Percentiles rank a stretch among this genome's conserved stretches.
Evolutionary conservation across 1,140 invertebrate species (phyloP).

Genomic region (Argopecten irradians): DNA sequence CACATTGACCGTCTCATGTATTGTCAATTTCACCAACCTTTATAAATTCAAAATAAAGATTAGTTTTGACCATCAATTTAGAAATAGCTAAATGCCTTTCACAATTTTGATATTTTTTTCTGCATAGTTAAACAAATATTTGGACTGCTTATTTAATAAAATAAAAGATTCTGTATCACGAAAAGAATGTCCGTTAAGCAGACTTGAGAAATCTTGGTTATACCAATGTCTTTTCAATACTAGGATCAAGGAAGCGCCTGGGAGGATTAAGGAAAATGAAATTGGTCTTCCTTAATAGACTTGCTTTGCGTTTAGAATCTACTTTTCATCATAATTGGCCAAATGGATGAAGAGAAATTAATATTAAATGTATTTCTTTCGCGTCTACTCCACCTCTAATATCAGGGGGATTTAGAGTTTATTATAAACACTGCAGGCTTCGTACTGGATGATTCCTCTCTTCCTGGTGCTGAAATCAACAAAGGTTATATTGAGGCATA

Average conservation of each 20-base stretch:
- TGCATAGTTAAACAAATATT: no score
- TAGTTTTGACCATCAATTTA: not conserved
- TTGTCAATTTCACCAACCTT: not conserved
- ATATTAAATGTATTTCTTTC: not conserved
- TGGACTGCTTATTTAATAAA: not conserved
- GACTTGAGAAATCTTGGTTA: not conserved
- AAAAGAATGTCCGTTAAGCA: not conserved
- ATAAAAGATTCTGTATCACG: not conserved
- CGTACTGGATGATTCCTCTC: not conserved
- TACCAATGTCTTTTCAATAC: not conserved
- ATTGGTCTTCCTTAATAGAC: not conserved
- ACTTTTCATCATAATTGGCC: not conserved
- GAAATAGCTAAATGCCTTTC: no score
- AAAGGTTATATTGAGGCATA: not conserved
- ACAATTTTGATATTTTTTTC: no score
- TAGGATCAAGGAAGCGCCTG: not conserved
- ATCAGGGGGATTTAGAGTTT: not conserved
- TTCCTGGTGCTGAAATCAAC: not conserved
- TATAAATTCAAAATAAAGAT: not conserved
- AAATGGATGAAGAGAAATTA: constrained; percentile 2
- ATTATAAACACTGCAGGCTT: not conserved
- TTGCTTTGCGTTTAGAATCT: not conserved
- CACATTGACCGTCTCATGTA: not conserved
- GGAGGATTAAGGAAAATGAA: not conserved
- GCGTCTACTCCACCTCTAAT: not conserved